Evolutionary conservation across 2,113 vertebrate species (phyloP).

Genomic region (Formicarius rufipectus): DNA sequence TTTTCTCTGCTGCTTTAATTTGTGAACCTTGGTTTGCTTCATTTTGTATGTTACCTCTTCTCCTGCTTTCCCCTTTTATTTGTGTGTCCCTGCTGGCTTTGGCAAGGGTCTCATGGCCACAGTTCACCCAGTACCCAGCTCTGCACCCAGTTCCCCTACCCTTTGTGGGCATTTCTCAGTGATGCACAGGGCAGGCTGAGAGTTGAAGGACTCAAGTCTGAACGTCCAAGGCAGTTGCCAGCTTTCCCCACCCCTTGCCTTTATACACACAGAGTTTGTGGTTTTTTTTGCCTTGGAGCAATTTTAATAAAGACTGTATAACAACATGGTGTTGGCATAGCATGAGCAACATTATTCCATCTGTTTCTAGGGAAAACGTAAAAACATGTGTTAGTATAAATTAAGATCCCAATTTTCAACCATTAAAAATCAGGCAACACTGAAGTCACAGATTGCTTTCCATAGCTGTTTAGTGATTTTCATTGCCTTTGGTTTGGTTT

Average conservation of each 20-base stretch:
- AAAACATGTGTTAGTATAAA: conserved; percentile 21
- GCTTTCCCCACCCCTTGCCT: not conserved
- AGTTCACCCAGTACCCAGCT: not conserved
- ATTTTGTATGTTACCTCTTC: not conserved
- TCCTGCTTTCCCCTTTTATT: not conserved
- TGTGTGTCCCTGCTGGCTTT: not conserved
- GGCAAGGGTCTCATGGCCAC: accelerated
- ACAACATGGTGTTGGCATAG: conserved; percentile 42
- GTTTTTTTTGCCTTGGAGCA: conserved; percentile 18
- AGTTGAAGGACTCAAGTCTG: not conserved
- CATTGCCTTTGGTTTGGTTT: not conserved
- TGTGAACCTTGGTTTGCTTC: not conserved
- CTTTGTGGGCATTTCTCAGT: not conserved
- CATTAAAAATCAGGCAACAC: not conserved
- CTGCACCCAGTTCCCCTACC: not conserved
- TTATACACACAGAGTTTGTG: not conserved
- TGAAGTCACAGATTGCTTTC: not conserved
- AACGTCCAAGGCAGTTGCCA: not conserved
- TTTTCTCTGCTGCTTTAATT: not conserved
- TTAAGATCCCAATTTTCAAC: conserved; percentile 16
- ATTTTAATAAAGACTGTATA: conserved; percentile 37
- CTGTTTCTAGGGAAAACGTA: conserved; percentile 53
- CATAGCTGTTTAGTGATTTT: not conserved
- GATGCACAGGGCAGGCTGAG: not conserved
- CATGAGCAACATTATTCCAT: conserved; percentile 54